Evolutionary conservation across 2,888 invertebrate genomes (phyloP).

Genomic region (Trypoxylon attenuatum): DNA sequence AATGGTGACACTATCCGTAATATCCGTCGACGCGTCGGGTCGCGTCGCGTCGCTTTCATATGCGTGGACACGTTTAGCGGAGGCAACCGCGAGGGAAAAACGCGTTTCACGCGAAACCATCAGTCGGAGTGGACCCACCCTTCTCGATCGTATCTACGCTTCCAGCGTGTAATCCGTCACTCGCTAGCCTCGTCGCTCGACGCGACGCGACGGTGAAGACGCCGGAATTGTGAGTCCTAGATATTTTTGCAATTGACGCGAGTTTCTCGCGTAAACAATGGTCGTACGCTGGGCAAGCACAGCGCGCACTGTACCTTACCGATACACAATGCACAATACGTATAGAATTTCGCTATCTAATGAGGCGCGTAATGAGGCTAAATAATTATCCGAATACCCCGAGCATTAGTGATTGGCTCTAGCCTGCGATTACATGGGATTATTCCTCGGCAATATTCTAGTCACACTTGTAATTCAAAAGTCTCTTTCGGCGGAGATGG

Average conservation of each 20-base stretch:
- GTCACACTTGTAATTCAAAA: background rate
- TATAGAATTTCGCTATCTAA: background rate
- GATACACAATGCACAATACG: background rate
- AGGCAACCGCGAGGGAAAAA: conserved; percentile 20
- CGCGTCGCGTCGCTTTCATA: conserved; percentile 18
- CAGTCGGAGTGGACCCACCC: too few relatives aligned
- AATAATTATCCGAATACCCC: conserved; percentile 2
- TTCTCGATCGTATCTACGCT: conserved; percentile 8
- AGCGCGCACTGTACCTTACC: background rate
- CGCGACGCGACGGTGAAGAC: too few relatives aligned
- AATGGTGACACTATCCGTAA: conserved; percentile 25
- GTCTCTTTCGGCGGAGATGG: background rate
- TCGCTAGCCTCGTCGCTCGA: background rate
- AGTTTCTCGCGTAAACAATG: background rate
- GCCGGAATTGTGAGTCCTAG: too few relatives aligned
- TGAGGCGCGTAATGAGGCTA: background rate
- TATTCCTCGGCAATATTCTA: conserved; percentile 5
- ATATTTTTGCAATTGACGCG: background rate
- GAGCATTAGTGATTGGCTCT: too few relatives aligned
- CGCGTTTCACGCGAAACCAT: conserved; percentile 34
- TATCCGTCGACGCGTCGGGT: too few relatives aligned
- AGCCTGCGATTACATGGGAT: background rate
- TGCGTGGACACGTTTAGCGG: conserved; percentile 15
- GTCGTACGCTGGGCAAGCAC: background rate
- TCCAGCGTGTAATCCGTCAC: background rate